These are phyloP conservation scores for Microchirus variegatus DNA, from an alignment of 2,797 vertebrate genomes.

Conservation along the genomic window DNA sequence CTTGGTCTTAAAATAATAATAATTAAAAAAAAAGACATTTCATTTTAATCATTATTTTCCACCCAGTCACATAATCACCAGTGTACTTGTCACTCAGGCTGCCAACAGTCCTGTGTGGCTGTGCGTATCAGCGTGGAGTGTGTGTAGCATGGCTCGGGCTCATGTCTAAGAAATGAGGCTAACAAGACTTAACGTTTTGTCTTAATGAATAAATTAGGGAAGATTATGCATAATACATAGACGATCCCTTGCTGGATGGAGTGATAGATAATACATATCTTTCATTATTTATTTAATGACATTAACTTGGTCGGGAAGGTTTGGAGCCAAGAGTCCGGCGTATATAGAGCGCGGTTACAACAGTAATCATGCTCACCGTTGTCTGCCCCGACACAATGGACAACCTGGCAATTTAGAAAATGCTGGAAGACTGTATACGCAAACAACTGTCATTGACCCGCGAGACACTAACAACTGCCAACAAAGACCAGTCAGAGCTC, in stretches of 20 bases:
- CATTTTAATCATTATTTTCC: no score
- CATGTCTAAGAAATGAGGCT: conserved; percentile 86
- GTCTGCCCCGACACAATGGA: conserved; percentile 17
- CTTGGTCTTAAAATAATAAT: no score
- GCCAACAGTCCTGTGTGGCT: conserved; percentile 40
- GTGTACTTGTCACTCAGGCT: conserved; percentile 21
- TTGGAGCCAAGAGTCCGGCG: conserved; percentile 61
- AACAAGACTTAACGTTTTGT: conserved; percentile 92
- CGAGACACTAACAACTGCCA: neutral
- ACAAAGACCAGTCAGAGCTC: conserved; percentile 9
- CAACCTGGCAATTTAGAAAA: conserved; percentile 31
- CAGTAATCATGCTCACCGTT: conserved; percentile 50
- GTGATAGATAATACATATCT: conserved; percentile 94
- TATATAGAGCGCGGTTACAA: conserved; percentile 68
- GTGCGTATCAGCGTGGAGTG: conserved; percentile 47
- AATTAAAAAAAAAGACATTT: neutral
- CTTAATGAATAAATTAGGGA: conserved; percentile 98
- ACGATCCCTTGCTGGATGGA: conserved; percentile 91
- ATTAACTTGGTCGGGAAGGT: conserved; percentile 87
- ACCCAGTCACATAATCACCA: no score
- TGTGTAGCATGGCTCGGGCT: conserved; percentile 50
- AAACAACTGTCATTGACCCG: conserved; percentile 15
- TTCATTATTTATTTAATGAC: conserved; percentile 96
- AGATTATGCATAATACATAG: conserved; percentile 93
- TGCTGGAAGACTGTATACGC: conserved; percentile 14